Percentiles rank a stretch among this genome's conserved stretches.
These are phyloP conservation scores for Columba guinea DNA, from an alignment of 2,797 vertebrate genomes.

Conservation along the genomic window DNA sequence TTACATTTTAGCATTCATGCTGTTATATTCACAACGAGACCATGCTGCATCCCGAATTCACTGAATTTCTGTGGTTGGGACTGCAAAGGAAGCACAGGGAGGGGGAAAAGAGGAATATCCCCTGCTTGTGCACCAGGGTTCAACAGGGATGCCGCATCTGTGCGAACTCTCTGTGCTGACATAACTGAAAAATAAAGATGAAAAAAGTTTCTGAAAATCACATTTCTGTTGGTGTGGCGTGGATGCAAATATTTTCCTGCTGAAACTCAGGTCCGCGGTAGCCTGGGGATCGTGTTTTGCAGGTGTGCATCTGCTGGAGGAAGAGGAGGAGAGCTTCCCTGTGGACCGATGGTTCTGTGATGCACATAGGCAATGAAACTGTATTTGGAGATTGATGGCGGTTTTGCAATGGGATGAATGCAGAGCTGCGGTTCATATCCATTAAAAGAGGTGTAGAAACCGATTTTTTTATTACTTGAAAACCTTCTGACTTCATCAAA, in stretches of 20 bases:
- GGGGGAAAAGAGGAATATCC: neutral
- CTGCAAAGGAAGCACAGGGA: rapidly evolving
- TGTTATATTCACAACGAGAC: neutral
- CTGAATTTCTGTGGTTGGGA: neutral
- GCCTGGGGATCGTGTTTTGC: neutral
- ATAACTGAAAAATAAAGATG: neutral
- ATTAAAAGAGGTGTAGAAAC: neutral
- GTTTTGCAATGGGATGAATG: neutral
- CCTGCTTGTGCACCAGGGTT: rapidly evolving
- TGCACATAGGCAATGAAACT: neutral
- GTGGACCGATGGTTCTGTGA: rapidly evolving
- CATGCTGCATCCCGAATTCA: neutral
- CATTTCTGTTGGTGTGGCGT: rapidly evolving
- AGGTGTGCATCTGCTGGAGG: neutral
- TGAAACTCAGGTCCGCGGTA: neutral
- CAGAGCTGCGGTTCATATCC: neutral
- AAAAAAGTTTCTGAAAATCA: neutral
- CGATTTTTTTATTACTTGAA: neutral
- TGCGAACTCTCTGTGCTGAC: neutral
- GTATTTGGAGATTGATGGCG: neutral
- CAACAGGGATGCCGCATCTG: neutral
- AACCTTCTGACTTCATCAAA: neutral
- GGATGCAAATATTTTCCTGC: neutral
- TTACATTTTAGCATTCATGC: neutral
- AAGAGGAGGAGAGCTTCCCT: neutral